phyloP scores from a whole-genome alignment of 2,113 vertebrate genomes.

The Strigops habroptila region DNA sequence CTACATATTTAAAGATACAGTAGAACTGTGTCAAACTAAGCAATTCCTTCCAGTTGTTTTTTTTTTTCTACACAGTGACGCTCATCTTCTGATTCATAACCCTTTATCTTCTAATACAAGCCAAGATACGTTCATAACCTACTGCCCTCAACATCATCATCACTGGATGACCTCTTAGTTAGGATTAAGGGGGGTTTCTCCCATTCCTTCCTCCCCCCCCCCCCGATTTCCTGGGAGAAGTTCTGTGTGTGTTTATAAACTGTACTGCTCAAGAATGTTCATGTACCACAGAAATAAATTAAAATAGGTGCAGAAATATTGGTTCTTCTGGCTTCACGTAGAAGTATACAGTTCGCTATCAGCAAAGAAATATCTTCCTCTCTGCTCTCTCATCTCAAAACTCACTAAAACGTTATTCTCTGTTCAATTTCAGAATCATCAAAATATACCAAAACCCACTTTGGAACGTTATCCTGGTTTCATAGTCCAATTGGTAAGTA shows the following conservation, averaged over 20 bases:
- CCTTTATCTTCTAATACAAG: conserved; percentile 1
- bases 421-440: neutral
- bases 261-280: neutral
- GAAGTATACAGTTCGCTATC: neutral
- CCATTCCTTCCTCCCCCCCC: neutral
- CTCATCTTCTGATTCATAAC: neutral
- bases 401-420: neutral
- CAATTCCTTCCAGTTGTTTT: neutral
- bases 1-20: neutral
- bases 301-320: neutral
- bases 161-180: neutral
- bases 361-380: neutral
- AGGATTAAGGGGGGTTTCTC: neutral
- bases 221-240: neutral
- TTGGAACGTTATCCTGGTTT: neutral
- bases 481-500: neutral
- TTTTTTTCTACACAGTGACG: neutral
- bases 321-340: neutral
- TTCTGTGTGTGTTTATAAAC: conserved; percentile 2
- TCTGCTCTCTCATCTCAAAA: neutral
- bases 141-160: neutral
- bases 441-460: neutral
- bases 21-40: neutral
- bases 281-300: conserved; percentile 2
- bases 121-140: neutral